Conservation (phyloP, 2,797 vertebrate genomes). For the Myotis daubentonii region DNA sequence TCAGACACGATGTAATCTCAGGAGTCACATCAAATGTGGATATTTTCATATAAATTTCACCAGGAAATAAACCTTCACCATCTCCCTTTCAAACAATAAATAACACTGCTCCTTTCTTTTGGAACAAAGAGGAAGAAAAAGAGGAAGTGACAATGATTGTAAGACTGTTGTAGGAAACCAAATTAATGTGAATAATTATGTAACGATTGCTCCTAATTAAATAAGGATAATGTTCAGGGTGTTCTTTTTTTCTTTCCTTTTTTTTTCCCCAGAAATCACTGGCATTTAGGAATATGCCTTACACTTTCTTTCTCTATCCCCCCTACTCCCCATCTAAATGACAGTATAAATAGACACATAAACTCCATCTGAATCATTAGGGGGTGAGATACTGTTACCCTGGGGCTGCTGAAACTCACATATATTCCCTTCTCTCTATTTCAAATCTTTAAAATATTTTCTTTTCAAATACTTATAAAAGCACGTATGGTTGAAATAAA, state of each 20-base stretch:
- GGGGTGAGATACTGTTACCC: constrained; percentile 65
- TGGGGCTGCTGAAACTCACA: constrained; percentile 70
- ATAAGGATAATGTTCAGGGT: constrained; percentile 30
- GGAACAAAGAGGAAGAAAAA: constrained; percentile 39
- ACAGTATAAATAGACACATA: constrained; percentile 61
- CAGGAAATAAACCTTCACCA: constrained; percentile 48
- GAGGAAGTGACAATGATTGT: constrained; percentile 48
- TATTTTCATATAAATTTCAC: constrained; percentile 18
- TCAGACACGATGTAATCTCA: background rate
- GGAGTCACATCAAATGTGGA: fast-evolving
- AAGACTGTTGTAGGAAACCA: constrained; percentile 34
- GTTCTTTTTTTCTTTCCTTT: background rate
- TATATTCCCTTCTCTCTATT: constrained; percentile 65
- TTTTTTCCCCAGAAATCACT: constrained; percentile 27
- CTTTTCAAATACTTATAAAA: constrained; percentile 78
- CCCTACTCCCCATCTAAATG: constrained; percentile 56
- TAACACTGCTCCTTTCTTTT: constrained; percentile 47
- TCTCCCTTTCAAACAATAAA: constrained; percentile 55
- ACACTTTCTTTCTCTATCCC: constrained; percentile 30
- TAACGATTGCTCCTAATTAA: constrained; percentile 61
- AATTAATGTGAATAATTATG: constrained; percentile 54
- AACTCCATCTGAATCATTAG: constrained; percentile 76
- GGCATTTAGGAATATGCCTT: constrained; percentile 35
- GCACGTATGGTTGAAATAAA: constrained; percentile 80
- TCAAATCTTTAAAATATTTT: constrained; percentile 80